Evolutionary conservation across 2,797 vertebrate genomes (phyloP).

Genomic region (Pipistrellus kuhlii): DNA sequence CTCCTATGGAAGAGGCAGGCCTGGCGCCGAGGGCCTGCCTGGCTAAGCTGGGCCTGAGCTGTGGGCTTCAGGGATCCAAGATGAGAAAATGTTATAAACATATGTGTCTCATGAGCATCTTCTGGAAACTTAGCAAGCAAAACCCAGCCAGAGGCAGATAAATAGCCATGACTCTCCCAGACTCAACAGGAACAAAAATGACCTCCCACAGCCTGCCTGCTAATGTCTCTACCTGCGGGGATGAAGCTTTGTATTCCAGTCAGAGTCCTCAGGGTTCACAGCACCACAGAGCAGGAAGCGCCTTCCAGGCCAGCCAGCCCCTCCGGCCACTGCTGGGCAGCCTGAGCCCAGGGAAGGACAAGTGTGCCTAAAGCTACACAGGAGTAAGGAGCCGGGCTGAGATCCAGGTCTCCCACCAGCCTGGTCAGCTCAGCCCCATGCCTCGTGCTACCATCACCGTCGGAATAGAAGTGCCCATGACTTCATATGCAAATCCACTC

Average conservation of each 20-base stretch:
- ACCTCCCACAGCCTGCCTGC: background rate
- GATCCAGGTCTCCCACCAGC: background rate
- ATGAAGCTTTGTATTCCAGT: background rate
- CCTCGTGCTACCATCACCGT: background rate
- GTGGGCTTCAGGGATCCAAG: background rate
- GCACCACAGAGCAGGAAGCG: background rate
- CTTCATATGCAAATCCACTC: background rate
- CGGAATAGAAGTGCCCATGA: background rate
- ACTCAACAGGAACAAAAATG: background rate
- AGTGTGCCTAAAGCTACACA: background rate
- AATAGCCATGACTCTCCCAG: background rate
- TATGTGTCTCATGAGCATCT: background rate
- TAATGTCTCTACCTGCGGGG: background rate
- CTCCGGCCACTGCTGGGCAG: background rate
- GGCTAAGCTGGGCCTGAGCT: background rate
- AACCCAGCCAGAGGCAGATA: background rate
- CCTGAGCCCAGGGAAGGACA: background rate
- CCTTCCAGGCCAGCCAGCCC: background rate
- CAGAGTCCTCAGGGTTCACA: background rate
- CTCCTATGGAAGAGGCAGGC: background rate
- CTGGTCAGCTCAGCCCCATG: background rate
- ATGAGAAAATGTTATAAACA: background rate
- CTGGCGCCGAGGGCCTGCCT: background rate
- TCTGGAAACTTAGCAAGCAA: conserved; percentile 4
- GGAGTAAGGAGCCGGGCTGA: background rate